A percentile compares a stretch with the other conserved stretches of the same genome.
These are phyloP conservation scores for Elanus axillaris DNA, from an alignment of 2,113 vertebrate genomes.

Conservation along the genomic window DNA sequence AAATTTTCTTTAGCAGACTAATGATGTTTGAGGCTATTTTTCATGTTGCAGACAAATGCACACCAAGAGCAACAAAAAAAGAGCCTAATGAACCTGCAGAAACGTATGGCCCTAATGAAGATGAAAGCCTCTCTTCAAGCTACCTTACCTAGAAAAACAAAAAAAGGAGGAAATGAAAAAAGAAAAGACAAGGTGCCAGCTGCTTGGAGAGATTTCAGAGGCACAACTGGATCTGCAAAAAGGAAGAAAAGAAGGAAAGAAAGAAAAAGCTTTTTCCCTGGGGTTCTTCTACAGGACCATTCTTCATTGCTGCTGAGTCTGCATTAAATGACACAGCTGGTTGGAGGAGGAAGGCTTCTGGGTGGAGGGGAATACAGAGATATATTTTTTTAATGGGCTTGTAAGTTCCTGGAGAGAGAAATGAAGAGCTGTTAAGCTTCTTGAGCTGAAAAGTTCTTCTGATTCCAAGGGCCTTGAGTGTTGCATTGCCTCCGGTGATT, in stretches of 20 bases:
- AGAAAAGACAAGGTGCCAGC: slow-evolving; percentile 37
- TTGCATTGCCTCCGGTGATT: slow-evolving; percentile 30
- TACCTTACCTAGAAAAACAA: slow-evolving; percentile 41
- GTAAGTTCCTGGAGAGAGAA: slow-evolving; percentile 42
- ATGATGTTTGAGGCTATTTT: slow-evolving; percentile 66
- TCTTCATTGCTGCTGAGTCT: slow-evolving; percentile 62
- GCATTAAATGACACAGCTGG: slow-evolving; percentile 42
- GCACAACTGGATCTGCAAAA: slow-evolving; percentile 10
- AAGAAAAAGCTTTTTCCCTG: slow-evolving; percentile 36
- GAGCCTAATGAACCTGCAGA: slow-evolving; percentile 64
- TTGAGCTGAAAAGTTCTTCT: slow-evolving; percentile 48
- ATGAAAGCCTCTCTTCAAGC: slow-evolving; percentile 59
- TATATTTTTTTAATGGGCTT: slow-evolving; percentile 40
- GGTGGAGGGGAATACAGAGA: not conserved
- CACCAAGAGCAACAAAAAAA: slow-evolving; percentile 35
- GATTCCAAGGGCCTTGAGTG: slow-evolving; percentile 19
- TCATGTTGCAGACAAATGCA: slow-evolving; percentile 63
- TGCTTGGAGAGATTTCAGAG: slow-evolving; percentile 44
- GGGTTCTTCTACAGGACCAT: slow-evolving; percentile 19
- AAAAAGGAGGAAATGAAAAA: slow-evolving; percentile 5
- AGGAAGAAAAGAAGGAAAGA: slow-evolving; percentile 3
- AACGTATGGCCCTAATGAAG: slow-evolving; percentile 64
- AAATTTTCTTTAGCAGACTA: slow-evolving; percentile 59
- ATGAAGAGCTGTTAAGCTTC: slow-evolving; percentile 45
- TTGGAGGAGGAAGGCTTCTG: slow-evolving; percentile 41